Base-by-base conservation (phyloP, 2,113 vertebrate species). In the Chloroceryle aenea region DNA sequence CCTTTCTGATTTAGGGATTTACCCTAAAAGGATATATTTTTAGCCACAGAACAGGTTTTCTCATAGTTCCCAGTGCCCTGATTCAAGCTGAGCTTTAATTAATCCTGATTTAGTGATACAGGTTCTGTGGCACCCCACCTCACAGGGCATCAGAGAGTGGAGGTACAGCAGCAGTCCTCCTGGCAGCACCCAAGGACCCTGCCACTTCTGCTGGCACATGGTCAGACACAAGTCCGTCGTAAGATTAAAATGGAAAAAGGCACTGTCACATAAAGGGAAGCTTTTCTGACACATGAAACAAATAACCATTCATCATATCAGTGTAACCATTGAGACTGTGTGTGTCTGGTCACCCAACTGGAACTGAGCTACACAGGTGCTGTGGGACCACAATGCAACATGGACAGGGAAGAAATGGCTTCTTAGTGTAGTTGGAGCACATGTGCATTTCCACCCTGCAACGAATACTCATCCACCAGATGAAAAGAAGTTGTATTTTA, bases 301-400 rank as follows among this genome's bases (percentile, higher is more conserved):
- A 67, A 82, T 26, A 26, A 55, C 4, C 2, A 0, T 32, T 36
- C n/a, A 47, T 12, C 4, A 2, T 15, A 30, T 53, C 30, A 21
- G 21, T 8, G 17, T 15, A 38, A 27, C 40, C 19, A 16, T n/a
- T 5, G 22, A n/a, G 50, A 59, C 25, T 25, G 22, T 11, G 52
- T 0, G 0, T 1, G 1, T 10, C n/a, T 53, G 34, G 29, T 59
- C 1, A 0, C 38, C 29, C 63, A 75, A 1, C 18, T 1, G 2
- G 64, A 47, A 38, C 18, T 38, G 45, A 19, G 18, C 45, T 45
- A 50, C 18, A 13, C 38, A 43, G 40, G 40, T 79, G 52, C 40
- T 8, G 9, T 6, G 34, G 34, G 53, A 18, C 34, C 4, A 2
- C 0, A 11, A 22, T 11, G 1, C 61, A 30, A 47, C 30, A 18